phyloP scores from a whole-genome alignment of 2,113 vertebrate species.

The Amphiprion ocellaris region DNA sequence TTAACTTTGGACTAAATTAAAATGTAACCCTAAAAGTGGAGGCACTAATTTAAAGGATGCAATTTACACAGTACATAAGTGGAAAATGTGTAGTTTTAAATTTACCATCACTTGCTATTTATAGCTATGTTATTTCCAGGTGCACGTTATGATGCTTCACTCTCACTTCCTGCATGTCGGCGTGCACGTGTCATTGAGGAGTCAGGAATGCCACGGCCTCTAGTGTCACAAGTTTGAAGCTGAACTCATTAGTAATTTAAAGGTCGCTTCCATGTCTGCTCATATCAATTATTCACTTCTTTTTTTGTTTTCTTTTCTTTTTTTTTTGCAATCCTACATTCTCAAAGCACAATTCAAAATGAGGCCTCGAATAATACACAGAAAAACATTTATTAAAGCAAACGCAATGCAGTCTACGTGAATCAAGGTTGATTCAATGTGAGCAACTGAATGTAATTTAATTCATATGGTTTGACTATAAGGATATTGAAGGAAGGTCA shows the following conservation, averaged over 20 bases:
- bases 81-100: conserved; percentile 45
- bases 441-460: conserved; percentile 10
- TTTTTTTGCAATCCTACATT: conserved; percentile 6
- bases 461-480: background rate
- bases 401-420: background rate
- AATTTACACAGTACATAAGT: conserved; percentile 34
- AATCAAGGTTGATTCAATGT: background rate
- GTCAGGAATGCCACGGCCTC: conserved; percentile 39
- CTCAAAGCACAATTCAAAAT: conserved; percentile 12
- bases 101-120: conserved; percentile 25
- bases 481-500: background rate
- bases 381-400: background rate
- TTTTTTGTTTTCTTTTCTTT: conserved; percentile 37
- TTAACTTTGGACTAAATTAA: conserved; percentile 27
- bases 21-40: conserved; percentile 23
- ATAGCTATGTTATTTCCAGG: conserved; percentile 26
- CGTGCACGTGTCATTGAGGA: conserved; percentile 41
- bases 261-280: conserved; percentile 57
- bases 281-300: conserved; percentile 71
- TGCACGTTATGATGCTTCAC: background rate
- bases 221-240: conserved; percentile 66
- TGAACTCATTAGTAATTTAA: conserved; percentile 79
- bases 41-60: conserved; percentile 40
- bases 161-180: conserved; percentile 27
- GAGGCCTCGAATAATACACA: background rate